A percentile compares a stretch with the other conserved stretches of the same genome.
Evolutionary conservation across 2,888 invertebrate species (phyloP).

Genomic region (Chaitophorus viminalis): DNA sequence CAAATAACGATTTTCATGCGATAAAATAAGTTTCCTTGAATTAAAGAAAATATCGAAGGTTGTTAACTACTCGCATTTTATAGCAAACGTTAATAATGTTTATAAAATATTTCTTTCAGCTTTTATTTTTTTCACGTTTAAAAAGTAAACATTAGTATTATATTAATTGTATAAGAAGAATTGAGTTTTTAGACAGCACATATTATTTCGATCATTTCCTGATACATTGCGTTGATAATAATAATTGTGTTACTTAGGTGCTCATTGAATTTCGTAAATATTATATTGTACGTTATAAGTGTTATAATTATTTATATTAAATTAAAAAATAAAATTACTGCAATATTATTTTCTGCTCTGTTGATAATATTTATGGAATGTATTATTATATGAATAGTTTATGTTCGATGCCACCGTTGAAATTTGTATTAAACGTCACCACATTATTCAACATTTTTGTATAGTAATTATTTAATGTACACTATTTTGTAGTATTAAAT

Average conservation of each 20-base stretch:
- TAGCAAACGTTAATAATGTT: not conserved
- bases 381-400: not conserved
- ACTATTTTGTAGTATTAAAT: not conserved
- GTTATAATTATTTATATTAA: not conserved
- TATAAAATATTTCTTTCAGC: not conserved
- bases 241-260: not conserved
- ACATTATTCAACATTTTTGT: not conserved
- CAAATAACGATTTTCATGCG: not conserved
- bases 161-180: not conserved
- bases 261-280: not conserved
- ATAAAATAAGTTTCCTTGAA: slow-evolving; percentile 6
- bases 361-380: not conserved
- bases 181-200: not conserved
- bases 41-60: slow-evolving; percentile 9
- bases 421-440: not conserved
- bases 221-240: not conserved
- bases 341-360: not conserved
- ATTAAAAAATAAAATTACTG: not conserved
- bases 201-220: not conserved
- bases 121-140: not conserved
- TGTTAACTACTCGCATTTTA: not conserved
- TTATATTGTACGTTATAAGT: not conserved
- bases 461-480: too few relatives aligned
- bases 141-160: not conserved
- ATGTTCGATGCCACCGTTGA: not conserved